Base-by-base conservation (phyloP, 2,113 vertebrate species). In the Prunella himalayana region DNA sequence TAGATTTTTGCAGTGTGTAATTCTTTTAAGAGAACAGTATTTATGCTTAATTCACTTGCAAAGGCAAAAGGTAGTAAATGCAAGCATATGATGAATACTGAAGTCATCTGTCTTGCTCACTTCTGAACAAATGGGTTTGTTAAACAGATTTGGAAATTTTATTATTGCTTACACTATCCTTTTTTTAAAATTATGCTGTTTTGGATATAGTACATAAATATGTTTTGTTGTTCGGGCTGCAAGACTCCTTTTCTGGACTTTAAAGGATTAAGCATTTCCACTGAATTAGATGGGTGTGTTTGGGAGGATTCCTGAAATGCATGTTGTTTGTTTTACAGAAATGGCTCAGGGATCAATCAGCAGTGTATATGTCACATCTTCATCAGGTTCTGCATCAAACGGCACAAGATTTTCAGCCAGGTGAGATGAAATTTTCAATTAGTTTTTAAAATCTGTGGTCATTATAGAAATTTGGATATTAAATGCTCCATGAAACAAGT, bases 331-430 rank as follows among this genome's bases (percentile, higher is more conserved):
- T 94, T 94, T 91, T 84, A 16, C 97, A 99, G 99, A 99, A 98
- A 99, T 99, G 99, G 99, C 99, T 97, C 99, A 99, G 97, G 99
- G 99, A 90, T 98, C 99, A 77, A 98, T 99, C 93, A 99, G 98
- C 96, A 99, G 98, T 72, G 98, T 99, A 59, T 99, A 99, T 97
- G 98, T 99, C 98, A 97, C 98, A 12, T 97, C 97, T 85, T 98
- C 99, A 8, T 98, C 98, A 79, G 98, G 98, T 31, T 98, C 99
- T 47, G 98, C 99, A 37, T 98, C 99, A 82, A 99, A 99, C 28
- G 99, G 99, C 96, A 98, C 98, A 42, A 98, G 99, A 94, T 99
- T 99, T 97, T 98, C 98, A 77, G 97, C 98, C 98, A 99, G 99
- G 99, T 99, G 93, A 98, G 73, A 54, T 44, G 4, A 47, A 65